A percentile compares a stretch with the other conserved stretches of the same genome.
phyloP scores from a whole-genome alignment of 2,888 invertebrate species.

The Euspilapteryx auroguttella region DNA sequence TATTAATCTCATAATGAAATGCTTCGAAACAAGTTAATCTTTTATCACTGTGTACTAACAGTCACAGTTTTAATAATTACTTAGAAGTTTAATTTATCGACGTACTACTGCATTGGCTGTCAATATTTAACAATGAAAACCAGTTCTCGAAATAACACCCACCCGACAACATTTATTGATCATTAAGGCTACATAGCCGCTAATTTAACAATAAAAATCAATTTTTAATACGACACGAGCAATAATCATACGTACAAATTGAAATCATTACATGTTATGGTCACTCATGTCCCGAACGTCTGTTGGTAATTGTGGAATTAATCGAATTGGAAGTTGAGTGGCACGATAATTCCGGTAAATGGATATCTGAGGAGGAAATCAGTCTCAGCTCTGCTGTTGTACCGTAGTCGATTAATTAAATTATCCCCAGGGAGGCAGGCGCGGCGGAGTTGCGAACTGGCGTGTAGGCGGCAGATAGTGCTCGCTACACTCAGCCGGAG shows the following conservation, averaged over 20 bases:
- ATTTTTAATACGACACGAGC: no score
- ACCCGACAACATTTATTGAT: no score
- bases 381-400: constrained; percentile 32
- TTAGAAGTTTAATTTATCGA: no score
- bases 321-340: constrained; percentile 37
- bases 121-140: no score
- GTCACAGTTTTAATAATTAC: no score
- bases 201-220: no score
- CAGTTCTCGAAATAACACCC: no score
- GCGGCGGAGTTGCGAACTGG: constrained; percentile 10
- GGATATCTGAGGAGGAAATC: constrained; percentile 48
- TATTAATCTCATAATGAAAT: constrained; percentile 1
- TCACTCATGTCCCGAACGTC: constrained; percentile 13
- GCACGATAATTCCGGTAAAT: constrained; percentile 44
- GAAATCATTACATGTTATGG: neutral
- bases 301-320: constrained; percentile 22
- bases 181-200: no score
- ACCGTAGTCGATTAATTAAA: constrained; percentile 48
- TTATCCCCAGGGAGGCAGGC: constrained; percentile 28
- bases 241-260: no score
- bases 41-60: no score
- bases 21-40: no score
- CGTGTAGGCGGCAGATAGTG: constrained; percentile 14
- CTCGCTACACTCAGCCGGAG: constrained; percentile 31
- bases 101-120: no score